Base-by-base conservation (phyloP, 2,113 vertebrate species). In the Onychostoma macrolepis region DNA sequence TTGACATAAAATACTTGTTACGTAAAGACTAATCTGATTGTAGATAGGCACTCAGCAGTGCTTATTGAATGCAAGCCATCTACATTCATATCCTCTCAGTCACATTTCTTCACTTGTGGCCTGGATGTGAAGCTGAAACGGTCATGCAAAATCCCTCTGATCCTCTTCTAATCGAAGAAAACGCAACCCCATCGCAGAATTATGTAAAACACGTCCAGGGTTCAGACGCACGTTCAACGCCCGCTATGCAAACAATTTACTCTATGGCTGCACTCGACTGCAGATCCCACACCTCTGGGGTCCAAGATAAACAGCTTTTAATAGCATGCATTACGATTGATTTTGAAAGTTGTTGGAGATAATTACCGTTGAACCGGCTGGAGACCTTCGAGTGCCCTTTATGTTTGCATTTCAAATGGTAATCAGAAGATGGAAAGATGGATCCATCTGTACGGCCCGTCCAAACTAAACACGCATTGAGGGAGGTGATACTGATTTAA, bases 281-380 rank as follows among this genome's bases (percentile, higher is more conserved):
- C 63, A 79, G n/a, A 38, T 83, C 24, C 85, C 84, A 85, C 77
- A 88, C 83, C 80, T 33, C 41, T 83, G 83, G 72, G 7, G 15
- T 87, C 89, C 90, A 91, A 91, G 28, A 91, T 85, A 90, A 92
- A 91, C 92, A 90, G 84, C 53, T 85, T 84, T 86, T 75, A 87
- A 80, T 63, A 85, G 56, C 28, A 21, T 65, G 72, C 85, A 28
- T 85, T 87, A 85, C 86, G 63, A 84, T 83, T 78, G 71, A 79
- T 90, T 72, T 78, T n/a, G 43, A 89, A 87, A 43, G 19, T 71
- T 41, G 21, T 90, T 92, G 87, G 86, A 83, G 19, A 83, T 92
- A 91, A 92, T 92, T 36, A 65, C 67, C 84, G 58, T 4, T 0
- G 80, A 86, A 81, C 86, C 85, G 89, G 87, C 81, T 86, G 11